Evolutionary conservation across 2,888 invertebrate genomes (phyloP).

Genomic region (Hoplodrina ambigua): DNA sequence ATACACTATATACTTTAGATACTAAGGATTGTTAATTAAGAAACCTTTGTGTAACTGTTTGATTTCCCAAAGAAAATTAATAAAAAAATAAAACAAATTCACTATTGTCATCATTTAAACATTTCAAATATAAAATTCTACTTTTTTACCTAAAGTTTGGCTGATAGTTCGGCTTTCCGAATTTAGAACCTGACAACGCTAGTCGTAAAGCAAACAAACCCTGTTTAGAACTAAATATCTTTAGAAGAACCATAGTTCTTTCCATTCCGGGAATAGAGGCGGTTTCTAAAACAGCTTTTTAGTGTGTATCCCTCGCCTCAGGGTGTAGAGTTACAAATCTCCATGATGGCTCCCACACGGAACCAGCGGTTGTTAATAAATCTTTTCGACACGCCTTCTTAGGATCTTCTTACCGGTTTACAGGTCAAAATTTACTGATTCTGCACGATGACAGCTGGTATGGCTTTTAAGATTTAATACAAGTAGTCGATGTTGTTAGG

Average conservation of each 20-base stretch:
- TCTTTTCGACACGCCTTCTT: constrained; percentile 73
- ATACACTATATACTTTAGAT: too few species aligned
- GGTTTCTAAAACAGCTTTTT: constrained; percentile 74
- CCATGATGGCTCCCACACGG: constrained; percentile 71
- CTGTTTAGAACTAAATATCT: constrained; percentile 63
- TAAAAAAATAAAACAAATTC: too few species aligned
- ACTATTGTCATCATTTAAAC: too few species aligned
- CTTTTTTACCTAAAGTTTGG: too few species aligned
- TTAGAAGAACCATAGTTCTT: constrained; percentile 47
- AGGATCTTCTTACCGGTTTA: constrained; percentile 68
- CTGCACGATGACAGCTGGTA: constrained; percentile 62
- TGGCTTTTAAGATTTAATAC: constrained; percentile 53
- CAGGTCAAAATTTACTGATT: constrained; percentile 69
- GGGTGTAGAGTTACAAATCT: constrained; percentile 76
- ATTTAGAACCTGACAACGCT: too few species aligned
- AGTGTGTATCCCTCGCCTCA: constrained; percentile 59
- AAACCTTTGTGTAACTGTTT: too few species aligned
- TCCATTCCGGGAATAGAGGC: constrained; percentile 73
- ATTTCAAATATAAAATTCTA: too few species aligned
- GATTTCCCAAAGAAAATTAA: too few species aligned
- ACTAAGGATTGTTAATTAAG: too few species aligned
- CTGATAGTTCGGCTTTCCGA: too few species aligned
- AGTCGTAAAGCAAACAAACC: constrained; percentile 51
- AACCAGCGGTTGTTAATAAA: constrained; percentile 71
- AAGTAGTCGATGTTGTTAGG: constrained; percentile 19